A percentile compares a stretch with the other conserved stretches of the same genome.
phyloP scores from a whole-genome alignment of 1,140 invertebrate species.

The Drosophila saltans region DNA sequence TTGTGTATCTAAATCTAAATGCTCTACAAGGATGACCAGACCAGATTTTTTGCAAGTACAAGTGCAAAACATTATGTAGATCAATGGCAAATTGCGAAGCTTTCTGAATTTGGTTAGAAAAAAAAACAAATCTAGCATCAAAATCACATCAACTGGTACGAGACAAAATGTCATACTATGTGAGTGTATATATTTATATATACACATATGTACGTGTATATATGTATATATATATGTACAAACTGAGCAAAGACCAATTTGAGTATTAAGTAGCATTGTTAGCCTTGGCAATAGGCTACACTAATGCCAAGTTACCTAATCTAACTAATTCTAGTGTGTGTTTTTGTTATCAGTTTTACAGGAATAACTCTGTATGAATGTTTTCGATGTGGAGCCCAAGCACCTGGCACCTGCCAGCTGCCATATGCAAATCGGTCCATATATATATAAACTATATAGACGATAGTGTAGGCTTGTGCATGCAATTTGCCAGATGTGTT shows the following conservation, averaged over 20 bases:
- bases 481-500: slow-evolving; percentile 65
- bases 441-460: neutral
- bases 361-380: slow-evolving; percentile 40
- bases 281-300: slow-evolving; percentile 3
- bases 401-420: slow-evolving; percentile 49
- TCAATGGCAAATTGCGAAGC: slow-evolving; percentile 70
- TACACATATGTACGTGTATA: neutral
- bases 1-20: slow-evolving; percentile 32
- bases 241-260: slow-evolving; percentile 60
- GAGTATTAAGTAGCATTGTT: slow-evolving; percentile 22
- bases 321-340: slow-evolving; percentile 5
- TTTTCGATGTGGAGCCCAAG: neutral
- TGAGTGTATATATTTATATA: slow-evolving; percentile 1
- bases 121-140: slow-evolving; percentile 31
- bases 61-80: slow-evolving; percentile 69
- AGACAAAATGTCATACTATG: slow-evolving; percentile 1
- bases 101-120: slow-evolving; percentile 73
- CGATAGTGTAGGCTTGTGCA: slow-evolving; percentile 2
- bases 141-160: slow-evolving; percentile 61
- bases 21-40: slow-evolving; percentile 72
- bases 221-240: slow-evolving; percentile 1
- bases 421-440: slow-evolving; percentile 56
- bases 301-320: neutral
- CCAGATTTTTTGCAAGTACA: slow-evolving; percentile 56
- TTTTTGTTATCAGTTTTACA: slow-evolving; percentile 39